Percentiles rank a stretch among this genome's conserved stretches.
These are phyloP conservation scores for Pagetopsis macropterus DNA, from an alignment of 2,797 vertebrate species.

Conservation along the genomic window DNA sequence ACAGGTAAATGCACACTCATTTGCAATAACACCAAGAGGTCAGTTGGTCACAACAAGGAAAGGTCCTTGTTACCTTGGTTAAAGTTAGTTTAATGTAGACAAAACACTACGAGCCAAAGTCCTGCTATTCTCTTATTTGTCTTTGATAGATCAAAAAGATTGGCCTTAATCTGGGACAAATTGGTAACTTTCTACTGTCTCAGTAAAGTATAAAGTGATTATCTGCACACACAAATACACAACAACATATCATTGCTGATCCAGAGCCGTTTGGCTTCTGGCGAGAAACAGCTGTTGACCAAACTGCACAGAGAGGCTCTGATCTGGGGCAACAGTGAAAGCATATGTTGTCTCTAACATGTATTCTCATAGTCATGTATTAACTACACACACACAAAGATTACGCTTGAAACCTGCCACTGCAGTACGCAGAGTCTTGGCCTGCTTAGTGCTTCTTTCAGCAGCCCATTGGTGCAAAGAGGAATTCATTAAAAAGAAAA, in stretches of 20 bases:
- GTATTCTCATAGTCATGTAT: conserved; percentile 33
- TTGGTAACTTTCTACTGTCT: conserved; percentile 33
- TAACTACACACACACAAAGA: conserved; percentile 2
- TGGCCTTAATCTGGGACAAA: conserved; percentile 37
- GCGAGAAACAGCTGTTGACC: conserved; percentile 69
- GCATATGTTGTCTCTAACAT: conserved; percentile 50
- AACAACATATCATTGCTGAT: conserved; percentile 35
- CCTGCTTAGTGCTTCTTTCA: conserved; percentile 78
- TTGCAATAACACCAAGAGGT: background rate
- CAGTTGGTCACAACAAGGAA: background rate
- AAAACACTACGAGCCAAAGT: background rate
- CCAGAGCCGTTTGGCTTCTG: conserved; percentile 59
- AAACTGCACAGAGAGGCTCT: conserved; percentile 59
- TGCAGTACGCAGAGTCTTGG: conserved; percentile 66
- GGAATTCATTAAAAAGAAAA: conserved; percentile 77
- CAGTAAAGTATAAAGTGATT: conserved; percentile 38
- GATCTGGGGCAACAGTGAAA: conserved; percentile 52
- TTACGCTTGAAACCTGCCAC: conserved; percentile 25
- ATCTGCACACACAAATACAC: background rate
- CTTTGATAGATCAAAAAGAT: conserved; percentile 15
- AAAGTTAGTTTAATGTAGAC: background rate
- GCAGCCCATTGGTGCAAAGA: conserved; percentile 81
- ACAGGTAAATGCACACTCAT: conserved; percentile 6
- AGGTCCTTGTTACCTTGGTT: background rate
- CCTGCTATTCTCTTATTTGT: conserved; percentile 15